Percentiles rank a stretch among this genome's conserved stretches.
phyloP scores from a whole-genome alignment of 1,140 invertebrate genomes.

The Mylabris phalerata region DNA sequence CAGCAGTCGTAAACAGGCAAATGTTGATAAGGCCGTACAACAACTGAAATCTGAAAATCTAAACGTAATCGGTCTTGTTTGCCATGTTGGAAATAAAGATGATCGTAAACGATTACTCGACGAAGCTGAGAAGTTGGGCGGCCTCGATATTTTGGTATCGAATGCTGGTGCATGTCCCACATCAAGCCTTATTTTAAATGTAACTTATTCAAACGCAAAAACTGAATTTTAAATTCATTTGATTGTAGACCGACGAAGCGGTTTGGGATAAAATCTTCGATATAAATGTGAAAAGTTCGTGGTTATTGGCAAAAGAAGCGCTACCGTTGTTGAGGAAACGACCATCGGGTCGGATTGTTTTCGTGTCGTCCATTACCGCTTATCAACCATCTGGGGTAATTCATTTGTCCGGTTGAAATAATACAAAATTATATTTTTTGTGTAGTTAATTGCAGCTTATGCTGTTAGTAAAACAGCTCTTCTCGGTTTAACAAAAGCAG shows the following conservation, averaged over 20 bases:
- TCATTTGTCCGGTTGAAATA: background rate
- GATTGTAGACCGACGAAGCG: conserved; percentile 61
- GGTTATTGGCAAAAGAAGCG: conserved; percentile 80
- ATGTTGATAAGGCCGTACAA: conserved; percentile 74
- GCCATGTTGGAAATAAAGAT: conserved; percentile 76
- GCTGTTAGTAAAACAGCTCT: conserved; percentile 92
- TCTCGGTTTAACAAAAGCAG: conserved; percentile 78
- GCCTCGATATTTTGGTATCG: conserved; percentile 88
- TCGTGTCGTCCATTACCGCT: conserved; percentile 84
- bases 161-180: conserved; percentile 90
- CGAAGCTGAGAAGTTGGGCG: conserved; percentile 65
- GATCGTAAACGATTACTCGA: conserved; percentile 74
- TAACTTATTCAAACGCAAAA: conserved; percentile 39
- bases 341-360: conserved; percentile 74
- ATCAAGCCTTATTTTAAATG: conserved; percentile 72
- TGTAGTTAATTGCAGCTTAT: conserved; percentile 79
- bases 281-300: conserved; percentile 87
- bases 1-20: conserved; percentile 82
- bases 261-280: conserved; percentile 96
- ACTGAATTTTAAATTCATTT: conserved; percentile 20
- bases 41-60: conserved; percentile 60
- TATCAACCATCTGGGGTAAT: conserved; percentile 70
- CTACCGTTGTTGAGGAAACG: conserved; percentile 73
- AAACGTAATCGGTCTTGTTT: conserved; percentile 69
- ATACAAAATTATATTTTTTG: background rate